Conservation (phyloP, 2,113 vertebrate genomes). For the Dromas ardeola region DNA sequence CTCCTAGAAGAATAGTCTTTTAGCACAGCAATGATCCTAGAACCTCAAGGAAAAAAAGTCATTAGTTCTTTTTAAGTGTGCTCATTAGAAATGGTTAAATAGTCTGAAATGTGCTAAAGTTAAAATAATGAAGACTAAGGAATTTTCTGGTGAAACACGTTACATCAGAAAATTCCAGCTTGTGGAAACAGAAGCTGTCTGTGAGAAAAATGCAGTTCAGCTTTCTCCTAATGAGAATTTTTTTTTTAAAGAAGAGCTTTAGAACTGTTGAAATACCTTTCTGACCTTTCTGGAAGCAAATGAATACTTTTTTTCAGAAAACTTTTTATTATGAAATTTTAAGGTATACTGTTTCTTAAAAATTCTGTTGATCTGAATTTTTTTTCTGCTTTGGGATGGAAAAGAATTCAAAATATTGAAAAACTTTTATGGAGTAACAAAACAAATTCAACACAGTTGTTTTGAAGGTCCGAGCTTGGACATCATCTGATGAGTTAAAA, state of each 20-base stretch:
- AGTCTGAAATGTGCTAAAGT: not conserved
- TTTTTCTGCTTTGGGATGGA: not conserved
- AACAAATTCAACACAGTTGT: not conserved
- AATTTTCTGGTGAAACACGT: not conserved
- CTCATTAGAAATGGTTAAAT: not conserved
- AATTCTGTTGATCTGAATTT: not conserved
- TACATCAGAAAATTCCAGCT: not conserved
- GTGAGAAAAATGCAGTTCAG: not conserved
- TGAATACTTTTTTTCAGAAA: not conserved
- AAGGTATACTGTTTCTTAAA: not conserved
- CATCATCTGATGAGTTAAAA: not conserved
- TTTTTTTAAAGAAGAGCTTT: not conserved
- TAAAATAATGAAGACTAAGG: not conserved
- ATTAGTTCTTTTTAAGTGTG: not conserved
- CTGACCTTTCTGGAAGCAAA: not conserved
- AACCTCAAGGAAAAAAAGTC: not conserved
- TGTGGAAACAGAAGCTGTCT: not conserved
- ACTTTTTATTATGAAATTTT: not conserved
- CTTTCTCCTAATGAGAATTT: not conserved
- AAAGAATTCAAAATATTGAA: not conserved
- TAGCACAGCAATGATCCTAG: not conserved
- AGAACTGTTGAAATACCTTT: not conserved
- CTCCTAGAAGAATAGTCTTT: not conserved
- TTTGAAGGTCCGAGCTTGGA: not conserved
- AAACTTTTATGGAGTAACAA: not conserved